Base-by-base conservation (phyloP, 2,888 invertebrate species). In the Laspeyria flexula region DNA sequence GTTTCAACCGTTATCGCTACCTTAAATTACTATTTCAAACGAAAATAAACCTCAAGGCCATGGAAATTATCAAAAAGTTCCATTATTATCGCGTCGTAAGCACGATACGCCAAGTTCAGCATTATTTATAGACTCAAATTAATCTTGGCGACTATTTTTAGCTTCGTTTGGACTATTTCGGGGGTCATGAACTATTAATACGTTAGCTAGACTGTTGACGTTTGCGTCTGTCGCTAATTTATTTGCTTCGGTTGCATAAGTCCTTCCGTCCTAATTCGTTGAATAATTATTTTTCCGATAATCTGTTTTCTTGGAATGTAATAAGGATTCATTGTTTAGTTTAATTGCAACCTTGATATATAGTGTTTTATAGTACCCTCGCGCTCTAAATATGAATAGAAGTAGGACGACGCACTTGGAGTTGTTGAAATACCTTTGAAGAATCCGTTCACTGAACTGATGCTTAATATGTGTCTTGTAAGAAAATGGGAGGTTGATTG, bases 101-200 rank as follows among this genome's bases (percentile, higher is more conserved):
- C 44, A 44, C 41, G 41, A 30, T 37, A 51, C 31, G 65, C 65
- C 61, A 68, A 71, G 43, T 61, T 64, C 43, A 51, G 52, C 43
- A 47, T 38, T 68, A 68, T 53, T 53, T 61, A 64, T 71, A 68
- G 51, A 42, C 35, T 33, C 39, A 56, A 51, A 71, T 68, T 64
- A 64, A 67, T 52, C 41, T 43, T 38, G 21, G 7, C 9, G 11
- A 23, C 37, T 71, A 68, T 68, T 61, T 68, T 59, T 64, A 64
- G 56, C 37, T 12, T 11, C 13, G 47, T 51, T 57, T 61, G 55
- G 30, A 57, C 69, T 68, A 68, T 71, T 71, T 68, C 37, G 25
- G 42, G 46, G 29, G 44, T 60, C 23, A 11, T 34, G 13, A 12
- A 39, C 38, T 50, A 59, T 67, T 55, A 55, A 60, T 56, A 51